These are phyloP conservation scores for Chaetodon auriga DNA, from an alignment of 2,113 vertebrate species.

Conservation along the genomic window DNA sequence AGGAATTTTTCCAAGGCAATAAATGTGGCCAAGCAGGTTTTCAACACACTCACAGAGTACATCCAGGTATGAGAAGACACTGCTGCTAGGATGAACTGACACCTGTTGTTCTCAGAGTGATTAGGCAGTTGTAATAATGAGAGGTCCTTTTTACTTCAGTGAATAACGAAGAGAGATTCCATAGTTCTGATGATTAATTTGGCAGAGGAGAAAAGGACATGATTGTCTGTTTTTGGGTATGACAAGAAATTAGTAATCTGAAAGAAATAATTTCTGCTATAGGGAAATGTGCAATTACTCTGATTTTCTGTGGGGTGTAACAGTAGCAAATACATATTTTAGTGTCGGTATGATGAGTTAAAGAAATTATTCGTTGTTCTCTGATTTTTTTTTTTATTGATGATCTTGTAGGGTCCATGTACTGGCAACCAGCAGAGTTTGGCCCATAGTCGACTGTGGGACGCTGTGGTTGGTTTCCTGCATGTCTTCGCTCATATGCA, in stretches of 20 bases:
- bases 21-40: slow-evolving; percentile 97
- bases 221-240: background rate
- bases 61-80: slow-evolving; percentile 89
- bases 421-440: slow-evolving; percentile 98
- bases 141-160: background rate
- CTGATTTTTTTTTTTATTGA: background rate
- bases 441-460: slow-evolving; percentile 96
- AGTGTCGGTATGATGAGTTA: background rate
- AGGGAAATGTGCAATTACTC: background rate
- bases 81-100: background rate
- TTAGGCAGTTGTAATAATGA: no score
- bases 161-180: background rate
- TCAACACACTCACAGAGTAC: slow-evolving; percentile 97
- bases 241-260: background rate
- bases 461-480: slow-evolving; percentile 97
- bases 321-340: background rate
- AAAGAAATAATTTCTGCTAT: background rate
- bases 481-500: slow-evolving; percentile 99
- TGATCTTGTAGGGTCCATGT: slow-evolving; percentile 89
- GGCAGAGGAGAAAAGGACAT: background rate
- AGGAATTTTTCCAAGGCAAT: slow-evolving; percentile 98
- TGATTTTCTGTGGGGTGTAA: background rate
- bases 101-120: background rate
- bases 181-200: background rate
- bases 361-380: background rate